These are phyloP conservation scores for Dendrolimus houi DNA, from an alignment of 2,888 invertebrate genomes.

Conservation along the genomic window DNA sequence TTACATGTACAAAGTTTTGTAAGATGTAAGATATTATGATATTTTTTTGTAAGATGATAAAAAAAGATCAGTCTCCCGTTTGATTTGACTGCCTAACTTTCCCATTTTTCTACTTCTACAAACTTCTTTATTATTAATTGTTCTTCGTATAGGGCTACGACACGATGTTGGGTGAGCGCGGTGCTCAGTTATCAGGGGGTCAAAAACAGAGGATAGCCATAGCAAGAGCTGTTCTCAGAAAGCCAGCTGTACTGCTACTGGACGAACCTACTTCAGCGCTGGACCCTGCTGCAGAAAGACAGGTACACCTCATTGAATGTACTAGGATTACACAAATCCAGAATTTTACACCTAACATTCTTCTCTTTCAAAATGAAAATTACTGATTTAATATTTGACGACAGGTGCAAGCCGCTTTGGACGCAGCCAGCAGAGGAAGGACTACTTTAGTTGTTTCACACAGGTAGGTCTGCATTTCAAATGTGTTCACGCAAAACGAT, in stretches of 20 bases:
- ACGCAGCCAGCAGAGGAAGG: constrained; percentile 82
- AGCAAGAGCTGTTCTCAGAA: constrained; percentile 84
- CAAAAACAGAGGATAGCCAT: constrained; percentile 91
- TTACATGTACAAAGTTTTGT: no score
- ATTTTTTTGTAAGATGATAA: no score
- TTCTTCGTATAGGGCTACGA: constrained; percentile 77
- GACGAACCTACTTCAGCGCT: constrained; percentile 92
- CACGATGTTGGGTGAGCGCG: constrained; percentile 85
- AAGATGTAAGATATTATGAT: no score
- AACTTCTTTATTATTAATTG: no score
- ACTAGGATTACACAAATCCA: no score
- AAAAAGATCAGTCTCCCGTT: no score
- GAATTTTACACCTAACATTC: no score
- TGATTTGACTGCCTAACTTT: no score
- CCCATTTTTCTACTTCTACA: no score
- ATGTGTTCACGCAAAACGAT: no score
- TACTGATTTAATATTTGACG: neutral
- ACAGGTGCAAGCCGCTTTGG: constrained; percentile 73
- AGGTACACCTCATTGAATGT: constrained; percentile 49
- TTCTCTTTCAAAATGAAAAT: no score
- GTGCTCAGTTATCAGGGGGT: constrained; percentile 87
- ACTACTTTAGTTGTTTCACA: constrained; percentile 87
- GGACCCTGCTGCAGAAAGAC: constrained; percentile 86
- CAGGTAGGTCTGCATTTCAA: constrained; percentile 27
- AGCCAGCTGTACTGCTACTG: constrained; percentile 82